Evolutionary conservation across 2,888 invertebrate genomes (phyloP).

Genomic region (Agriopis leucophaearia): DNA sequence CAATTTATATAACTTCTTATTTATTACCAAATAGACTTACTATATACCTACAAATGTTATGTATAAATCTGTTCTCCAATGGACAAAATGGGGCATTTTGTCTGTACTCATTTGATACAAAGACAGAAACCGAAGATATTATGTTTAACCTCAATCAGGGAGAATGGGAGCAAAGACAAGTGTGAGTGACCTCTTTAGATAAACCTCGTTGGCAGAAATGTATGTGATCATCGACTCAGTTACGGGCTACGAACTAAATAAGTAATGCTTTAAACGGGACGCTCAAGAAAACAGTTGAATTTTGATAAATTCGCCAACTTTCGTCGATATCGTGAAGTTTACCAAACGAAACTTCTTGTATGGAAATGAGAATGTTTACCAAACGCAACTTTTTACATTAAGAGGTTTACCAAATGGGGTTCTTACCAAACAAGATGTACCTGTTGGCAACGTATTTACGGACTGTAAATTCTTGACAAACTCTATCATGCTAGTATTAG

Average conservation of each 20-base stretch:
- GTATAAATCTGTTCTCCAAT: background rate
- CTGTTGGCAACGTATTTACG: too few relatives aligned
- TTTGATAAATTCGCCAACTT: too few relatives aligned
- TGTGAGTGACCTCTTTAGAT: slow-evolving; percentile 40
- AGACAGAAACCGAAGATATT: slow-evolving; percentile 12
- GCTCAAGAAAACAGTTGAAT: slow-evolving; percentile 21
- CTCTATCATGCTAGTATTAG: too few relatives aligned
- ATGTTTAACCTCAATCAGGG: slow-evolving; percentile 18
- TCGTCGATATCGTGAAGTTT: too few relatives aligned
- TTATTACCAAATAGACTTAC: background rate
- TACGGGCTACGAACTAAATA: slow-evolving; percentile 15
- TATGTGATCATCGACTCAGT: slow-evolving; percentile 25
- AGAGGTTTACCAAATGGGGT: too few relatives aligned
- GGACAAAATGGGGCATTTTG: background rate
- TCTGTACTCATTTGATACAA: background rate
- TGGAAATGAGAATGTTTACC: too few relatives aligned
- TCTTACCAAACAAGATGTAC: too few relatives aligned
- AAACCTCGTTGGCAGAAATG: slow-evolving; percentile 32
- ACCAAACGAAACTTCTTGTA: too few relatives aligned
- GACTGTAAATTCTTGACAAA: too few relatives aligned
- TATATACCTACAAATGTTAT: background rate
- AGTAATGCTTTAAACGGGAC: slow-evolving; percentile 15
- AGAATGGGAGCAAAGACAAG: slow-evolving; percentile 27
- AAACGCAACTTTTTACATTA: too few relatives aligned
- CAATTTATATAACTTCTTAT: background rate